phyloP scores from a whole-genome alignment of 2,888 invertebrate genomes.

The Poecilobothrus nobilitatus region DNA sequence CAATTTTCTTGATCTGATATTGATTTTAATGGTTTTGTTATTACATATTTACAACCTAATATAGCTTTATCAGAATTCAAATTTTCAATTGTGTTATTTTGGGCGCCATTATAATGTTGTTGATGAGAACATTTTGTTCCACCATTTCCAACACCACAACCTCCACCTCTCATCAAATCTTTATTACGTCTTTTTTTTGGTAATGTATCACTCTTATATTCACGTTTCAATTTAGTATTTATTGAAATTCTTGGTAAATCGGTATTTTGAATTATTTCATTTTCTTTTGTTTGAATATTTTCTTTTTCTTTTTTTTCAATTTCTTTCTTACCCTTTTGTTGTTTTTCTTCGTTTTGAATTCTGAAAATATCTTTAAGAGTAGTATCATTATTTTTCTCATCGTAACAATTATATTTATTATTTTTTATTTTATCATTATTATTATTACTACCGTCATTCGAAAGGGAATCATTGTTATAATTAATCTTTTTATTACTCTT shows the following conservation, averaged over 20 bases:
- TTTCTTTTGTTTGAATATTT: neutral
- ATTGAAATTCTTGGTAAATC: neutral
- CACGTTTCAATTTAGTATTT: slow-evolving; percentile 10
- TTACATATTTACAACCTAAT: neutral
- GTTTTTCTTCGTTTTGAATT: neutral
- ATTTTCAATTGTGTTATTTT: slow-evolving; percentile 29
- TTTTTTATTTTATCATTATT: neutral
- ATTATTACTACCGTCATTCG: neutral
- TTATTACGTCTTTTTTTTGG: slow-evolving; percentile 18
- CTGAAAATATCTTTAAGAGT: neutral
- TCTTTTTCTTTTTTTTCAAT: neutral
- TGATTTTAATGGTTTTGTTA: neutral
- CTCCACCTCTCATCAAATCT: neutral
- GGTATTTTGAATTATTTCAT: neutral
- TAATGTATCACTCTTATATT: slow-evolving; percentile 18
- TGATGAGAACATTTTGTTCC: slow-evolving; percentile 15
- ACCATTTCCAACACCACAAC: neutral
- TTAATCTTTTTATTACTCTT: neutral
- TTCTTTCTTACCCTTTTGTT: neutral
- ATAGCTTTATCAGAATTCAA: neutral
- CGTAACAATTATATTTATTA: neutral
- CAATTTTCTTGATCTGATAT: neutral
- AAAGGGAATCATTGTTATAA: neutral
- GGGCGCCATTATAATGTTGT: slow-evolving; percentile 21
- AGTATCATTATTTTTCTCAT: neutral